phyloP scores from a whole-genome alignment of 2,797 vertebrate genomes.

The Rhynchotus rufescens region DNA sequence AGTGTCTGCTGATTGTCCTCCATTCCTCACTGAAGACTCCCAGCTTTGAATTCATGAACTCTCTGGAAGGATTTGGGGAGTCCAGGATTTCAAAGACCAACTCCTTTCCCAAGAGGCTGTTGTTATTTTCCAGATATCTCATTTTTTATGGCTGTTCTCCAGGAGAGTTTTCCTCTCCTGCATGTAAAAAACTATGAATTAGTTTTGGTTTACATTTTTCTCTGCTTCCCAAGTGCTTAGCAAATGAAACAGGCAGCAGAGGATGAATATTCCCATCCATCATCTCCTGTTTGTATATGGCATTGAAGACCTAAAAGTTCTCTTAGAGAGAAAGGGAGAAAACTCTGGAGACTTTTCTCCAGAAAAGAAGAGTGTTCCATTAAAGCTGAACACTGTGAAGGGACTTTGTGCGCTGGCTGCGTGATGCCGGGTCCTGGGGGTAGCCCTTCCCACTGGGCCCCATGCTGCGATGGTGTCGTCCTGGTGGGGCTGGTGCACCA shows the following conservation, averaged over 20 bases:
- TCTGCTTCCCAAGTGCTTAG: conserved; percentile 21
- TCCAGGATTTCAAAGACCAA: background rate
- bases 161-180: background rate
- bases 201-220: conserved; percentile 40
- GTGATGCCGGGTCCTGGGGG: no score
- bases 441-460: no score
- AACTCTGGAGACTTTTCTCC: background rate
- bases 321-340: background rate
- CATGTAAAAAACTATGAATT: background rate
- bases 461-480: background rate
- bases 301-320: conserved; percentile 26
- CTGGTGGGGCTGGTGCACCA: background rate
- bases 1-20: background rate
- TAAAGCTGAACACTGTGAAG: background rate
- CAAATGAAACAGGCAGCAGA: conserved; percentile 40
- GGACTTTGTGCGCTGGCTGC: background rate
- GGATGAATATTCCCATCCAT: conserved; percentile 35
- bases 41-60: background rate
- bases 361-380: background rate
- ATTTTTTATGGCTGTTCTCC: conserved; percentile 7
- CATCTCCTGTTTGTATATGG: conserved; percentile 26
- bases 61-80: background rate
- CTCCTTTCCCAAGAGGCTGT: background rate
- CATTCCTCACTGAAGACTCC: background rate
- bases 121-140: background rate